Base-by-base conservation (phyloP, 2,797 vertebrate species). In the Novumbra hubbsi region DNA sequence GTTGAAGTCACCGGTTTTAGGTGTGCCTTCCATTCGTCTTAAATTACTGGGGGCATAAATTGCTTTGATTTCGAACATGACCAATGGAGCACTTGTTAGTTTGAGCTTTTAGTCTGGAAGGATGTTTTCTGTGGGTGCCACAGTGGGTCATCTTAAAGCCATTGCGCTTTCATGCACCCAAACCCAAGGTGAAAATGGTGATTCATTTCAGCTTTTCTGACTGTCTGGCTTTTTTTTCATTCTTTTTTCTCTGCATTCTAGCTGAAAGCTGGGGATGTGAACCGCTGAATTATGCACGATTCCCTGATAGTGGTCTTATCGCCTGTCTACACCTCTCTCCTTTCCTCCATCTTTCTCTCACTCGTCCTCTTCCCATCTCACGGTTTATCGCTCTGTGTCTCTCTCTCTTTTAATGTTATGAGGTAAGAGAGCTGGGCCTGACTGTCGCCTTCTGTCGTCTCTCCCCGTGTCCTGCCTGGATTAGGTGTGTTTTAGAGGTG, bases 251-350 rank as follows among this genome's bases (percentile, higher is more conserved):
- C 55, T 60, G 41, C 55, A 24, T 57, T 24, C 19, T 24, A 24
- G 55, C 55, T 57, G 16, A 28, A 64, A 28, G 28, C 28, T 64
- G 0, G 14, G 16, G 62, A 30, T 5, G 60, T 63, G 60, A 63
- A 63, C 8, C 15, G 9, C 62, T 64, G 62, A 64, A 64, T 64
- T 5, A 64, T 64, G 28, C 62, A 64, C 32, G 62, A 14, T 5
- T 32, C 62, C 15, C 27, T 32, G 28, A 64, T 64, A 64, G 63
- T 30, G 63, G 63, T 64, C 63, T 64, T 64, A 64, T 64, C 38
- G 21, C 41, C 41, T 11, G 41, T 45, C 41, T 45, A 45, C 41
- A 45, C 41, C 65, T 67, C 34, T 38, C 65, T 66, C 64, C 30
- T 28, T 65, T 28, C 32, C 63, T 65, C 17, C 19, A 8, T 21